Evolutionary conservation across 2,797 vertebrate species (phyloP), one percentile per base, ranked within the genome.

Genomic region (Pipistrellus kuhlii): DNA sequence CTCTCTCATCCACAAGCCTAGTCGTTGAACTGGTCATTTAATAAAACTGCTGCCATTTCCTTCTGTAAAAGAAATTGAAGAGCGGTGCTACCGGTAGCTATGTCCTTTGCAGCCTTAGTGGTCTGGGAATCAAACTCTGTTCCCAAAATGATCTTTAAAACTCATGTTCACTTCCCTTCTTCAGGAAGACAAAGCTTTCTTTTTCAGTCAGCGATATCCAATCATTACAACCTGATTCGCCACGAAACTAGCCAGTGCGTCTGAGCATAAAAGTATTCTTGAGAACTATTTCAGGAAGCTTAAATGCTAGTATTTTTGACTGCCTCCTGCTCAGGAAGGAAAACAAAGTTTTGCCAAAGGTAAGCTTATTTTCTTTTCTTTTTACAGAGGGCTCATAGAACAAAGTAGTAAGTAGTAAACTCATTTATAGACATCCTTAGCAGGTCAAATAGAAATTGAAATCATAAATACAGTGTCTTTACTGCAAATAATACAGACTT

Each of bases 181-280:
- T 95, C 51, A 48, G 41, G 75, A 86, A 83, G 59, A 66, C 25
- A 82, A 87, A 92, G 38, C 66, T 20, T 57, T 57, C 51, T 8
- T 94, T 90, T 88, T 48, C 44, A 88, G 73, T 14, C 51, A 95
- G 32, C 86, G 20, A 53, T 62, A 85, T 41, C 38, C 75, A 93
- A 85, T 10, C 1, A 83, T 73, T 88, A 35, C n/a, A 91, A 23
- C 30, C 17, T 62, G 46, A 85, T 86, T 89, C 66, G 10, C 53
- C 44, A 62, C 20, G 75, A 72, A 94, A 85, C 41, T 53, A 84
- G 8, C 41, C 51, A 85, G n/a, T 78, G 92, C 48, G 78, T 82
- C 25, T 69, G 12, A 44, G 81, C 30, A 35, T 71, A 82, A 71
- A 93, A 68, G 80, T 83, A 83, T 38, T 78, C 27, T n/a, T n/a